Evolutionary conservation across 2,113 vertebrate species (phyloP), one percentile per base, ranked within the genome.

Genomic region (Cinclus cinclus): DNA sequence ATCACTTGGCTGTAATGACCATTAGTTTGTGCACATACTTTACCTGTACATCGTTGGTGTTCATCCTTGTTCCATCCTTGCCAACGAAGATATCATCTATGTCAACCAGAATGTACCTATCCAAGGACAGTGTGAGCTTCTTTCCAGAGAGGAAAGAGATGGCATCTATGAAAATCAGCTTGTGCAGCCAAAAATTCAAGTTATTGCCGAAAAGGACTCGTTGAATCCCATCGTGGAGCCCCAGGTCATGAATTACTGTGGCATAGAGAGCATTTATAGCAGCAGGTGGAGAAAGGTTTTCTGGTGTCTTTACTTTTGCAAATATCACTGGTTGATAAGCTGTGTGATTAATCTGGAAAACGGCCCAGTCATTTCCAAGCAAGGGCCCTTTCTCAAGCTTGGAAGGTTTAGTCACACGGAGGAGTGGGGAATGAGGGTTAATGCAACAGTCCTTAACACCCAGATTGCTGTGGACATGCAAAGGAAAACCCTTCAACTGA

Each of bases 11-110:
- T 74, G 31, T 17, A 90, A 62, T 0, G 15, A 75, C 28, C 25
- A 13, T 46, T 31, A 82, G 4, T 65, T 42, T 68, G 35, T 58
- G 73, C 37, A 42, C 21, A 46, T 76, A 95, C 86, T 82, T 91
- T 98, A 98, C 98, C 98, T 98, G 98, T 13, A 98, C 98, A 37
- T 98, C 98, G 33, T 97, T 97, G 94, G 95, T 95, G 86, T 98
- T 98, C 98, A 98, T 98, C 44, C 98, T 98, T 5, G 98, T 98
- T 70, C 98, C 97, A 41, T 98, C 98, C 92, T 98, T 98, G 60
- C 98, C 98, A 85, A 98, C 98, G 94, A 98, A 98, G 96, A 98
- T 98, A 89, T 98, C 98, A 92, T 98, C 98, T 83, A 98, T 98
- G 90, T 98, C 98, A 97, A 98, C 98, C 47, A 98, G 98, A 88